Base-by-base conservation (phyloP, 1,140 invertebrate genomes). In the Drosophila sp. region DNA sequence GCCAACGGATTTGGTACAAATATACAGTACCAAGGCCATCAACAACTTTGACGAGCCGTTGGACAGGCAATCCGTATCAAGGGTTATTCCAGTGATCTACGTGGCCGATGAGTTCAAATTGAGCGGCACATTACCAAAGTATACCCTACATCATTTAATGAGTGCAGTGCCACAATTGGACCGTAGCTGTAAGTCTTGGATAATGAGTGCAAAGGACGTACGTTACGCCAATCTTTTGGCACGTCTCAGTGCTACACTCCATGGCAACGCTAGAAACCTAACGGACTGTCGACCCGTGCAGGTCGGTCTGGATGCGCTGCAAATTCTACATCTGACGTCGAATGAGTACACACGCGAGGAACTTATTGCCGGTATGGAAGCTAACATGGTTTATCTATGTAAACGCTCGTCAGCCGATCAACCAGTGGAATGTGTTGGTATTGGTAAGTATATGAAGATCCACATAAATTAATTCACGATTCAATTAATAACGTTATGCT, bases 1-100 rank as follows among this genome's bases (percentile, higher is more conserved):
- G 38, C 94, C 94, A 0, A 93, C 92, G 0, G 80, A 93, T 67
- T 67, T 95, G 9, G 57, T 95, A 34, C 93, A 95, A 82, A 93
- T 95, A 16, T 64, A 80, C 32, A 94, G 93, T 45, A 48, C 59
- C 2, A 84, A 81, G 25, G 8, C 45, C 3, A 92, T 92, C 8
- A 93, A 93, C 50, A 94, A 95, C 89, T 95, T 93, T 50, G 74
- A 90, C 21, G 56, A 69, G 4, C 29, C 81, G 1, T 72, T 95
- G 2, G 91, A 78, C 13, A 51, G 71, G 0, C 54, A 92, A 57
- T 77, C 71, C 7, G 65, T 94, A 0, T 38, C 27, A 67, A 80
- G 64, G 76, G 29, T 66, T 5, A 46, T 45, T 6, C 67, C 79
- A 0, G 84, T 77, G 25, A 74, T 91, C n/a, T 91, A 63, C 41